Base-by-base conservation (phyloP, 2,113 vertebrate genomes). In the Amblyopsis rosae region DNA sequence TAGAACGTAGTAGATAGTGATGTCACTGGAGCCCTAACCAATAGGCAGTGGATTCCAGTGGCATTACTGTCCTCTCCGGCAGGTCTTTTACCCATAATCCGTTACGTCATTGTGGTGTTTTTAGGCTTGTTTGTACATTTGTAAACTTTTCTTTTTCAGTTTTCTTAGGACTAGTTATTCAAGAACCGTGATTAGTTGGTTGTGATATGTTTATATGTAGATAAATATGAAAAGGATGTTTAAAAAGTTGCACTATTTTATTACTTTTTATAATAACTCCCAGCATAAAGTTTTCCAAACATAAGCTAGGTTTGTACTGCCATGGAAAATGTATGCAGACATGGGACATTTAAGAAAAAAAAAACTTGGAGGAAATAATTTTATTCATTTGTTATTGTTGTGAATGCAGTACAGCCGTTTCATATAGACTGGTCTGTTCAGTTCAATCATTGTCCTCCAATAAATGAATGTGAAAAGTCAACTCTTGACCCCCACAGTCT, bases 241-340 rank as follows among this genome's bases (percentile, higher is more conserved):
- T 83, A 79, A 90, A 50, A 81, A 79, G 84, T 86, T 91, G 82
- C 85, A 91, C 88, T 93, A 92, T 93, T 93, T 93, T 93, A 92
- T 88, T 92, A 92, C 89, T 90, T 93, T 92, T 91, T 91, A 90
- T 90, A 89, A 82, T 79, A 71, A 57, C 75, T 70, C 69, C 83
- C 73, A 64, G 72, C 45, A 54, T 82, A 79, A 72, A 51, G 60
- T 86, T 88, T 81, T 86, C 79, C 65, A 82, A 70, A 78, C 65
- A 72, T 77, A 16, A 76, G 26, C 56, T 57, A 72, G 57, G 64
- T 86, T 87, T 82, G 66, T 83, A 73, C 62, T 82, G 60, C 63
- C 59, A 64, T 77, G 81, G 65, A 79, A 79, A 62, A 76, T 26
- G 33, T 67, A 64, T 65, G 53, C 50, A 67, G 77, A 57, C 59